Evolutionary conservation across 2,888 invertebrate genomes (phyloP).

Genomic region (Nebria brevicollis): DNA sequence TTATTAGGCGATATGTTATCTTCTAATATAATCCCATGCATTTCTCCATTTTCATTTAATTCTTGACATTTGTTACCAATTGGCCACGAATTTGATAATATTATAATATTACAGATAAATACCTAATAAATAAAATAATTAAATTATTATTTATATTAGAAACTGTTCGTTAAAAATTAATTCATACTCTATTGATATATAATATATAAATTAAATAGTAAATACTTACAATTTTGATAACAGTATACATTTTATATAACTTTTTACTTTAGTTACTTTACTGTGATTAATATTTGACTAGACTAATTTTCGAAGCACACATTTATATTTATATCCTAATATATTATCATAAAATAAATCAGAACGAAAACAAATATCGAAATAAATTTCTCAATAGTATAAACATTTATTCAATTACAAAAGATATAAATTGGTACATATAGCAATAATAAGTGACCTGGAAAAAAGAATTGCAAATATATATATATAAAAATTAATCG

Average conservation of each 20-base stretch:
- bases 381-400: not conserved
- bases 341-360: not conserved
- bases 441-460: no score
- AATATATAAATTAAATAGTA: not conserved
- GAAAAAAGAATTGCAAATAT: no score
- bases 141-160: no score
- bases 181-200: not conserved
- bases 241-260: conserved; percentile 6
- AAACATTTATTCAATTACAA: conserved; percentile 22
- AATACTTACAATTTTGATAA: conserved; percentile 24
- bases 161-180: not conserved
- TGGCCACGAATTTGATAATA: conserved; percentile 3
- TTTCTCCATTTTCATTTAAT: not conserved
- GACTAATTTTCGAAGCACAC: not conserved
- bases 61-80: not conserved
- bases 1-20: conserved; percentile 9
- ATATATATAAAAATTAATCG: no score
- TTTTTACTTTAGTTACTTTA: not conserved
- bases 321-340: conserved; percentile 9
- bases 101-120: not conserved
- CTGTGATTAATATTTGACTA: not conserved
- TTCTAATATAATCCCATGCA: conserved; percentile 11
- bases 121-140: conserved; percentile 4
- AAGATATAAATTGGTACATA: not conserved
- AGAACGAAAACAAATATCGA: not conserved